These are phyloP conservation scores for Periparus ater DNA, from an alignment of 2,797 vertebrate species.

Conservation along the genomic window DNA sequence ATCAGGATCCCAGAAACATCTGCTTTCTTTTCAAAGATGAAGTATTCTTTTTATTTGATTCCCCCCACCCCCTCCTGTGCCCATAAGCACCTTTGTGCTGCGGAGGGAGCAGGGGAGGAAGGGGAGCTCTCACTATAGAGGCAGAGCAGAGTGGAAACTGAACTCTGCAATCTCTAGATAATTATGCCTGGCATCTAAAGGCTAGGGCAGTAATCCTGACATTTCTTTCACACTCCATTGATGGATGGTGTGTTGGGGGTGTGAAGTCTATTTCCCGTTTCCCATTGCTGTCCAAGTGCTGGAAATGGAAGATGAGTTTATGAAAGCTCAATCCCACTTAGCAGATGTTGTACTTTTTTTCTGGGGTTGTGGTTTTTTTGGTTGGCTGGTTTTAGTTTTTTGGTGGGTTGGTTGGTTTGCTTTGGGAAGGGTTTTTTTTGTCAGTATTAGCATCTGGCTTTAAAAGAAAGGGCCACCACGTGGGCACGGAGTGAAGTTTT, in stretches of 20 bases:
- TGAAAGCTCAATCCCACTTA: conserved; percentile 32
- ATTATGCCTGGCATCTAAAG: conserved; percentile 42
- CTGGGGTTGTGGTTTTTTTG: not conserved
- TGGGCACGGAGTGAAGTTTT: not conserved
- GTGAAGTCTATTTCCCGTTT: conserved; percentile 51
- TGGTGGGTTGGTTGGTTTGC: not conserved
- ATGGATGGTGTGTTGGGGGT: conserved; percentile 16
- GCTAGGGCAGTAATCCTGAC: conserved; percentile 26
- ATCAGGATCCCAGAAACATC: conserved; percentile 43
- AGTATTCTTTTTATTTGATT: not conserved
- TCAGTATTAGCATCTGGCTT: not conserved
- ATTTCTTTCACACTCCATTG: conserved; percentile 57
- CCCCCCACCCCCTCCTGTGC: not conserved
- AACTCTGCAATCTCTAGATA: conserved; percentile 31
- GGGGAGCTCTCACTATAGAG: not conserved
- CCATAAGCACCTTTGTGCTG: not conserved
- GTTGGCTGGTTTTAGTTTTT: not conserved
- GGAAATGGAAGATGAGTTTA: conserved; percentile 41
- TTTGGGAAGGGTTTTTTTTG: not conserved
- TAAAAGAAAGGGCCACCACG: not conserved
- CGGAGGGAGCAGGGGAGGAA: not conserved
- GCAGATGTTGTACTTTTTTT: conserved; percentile 22
- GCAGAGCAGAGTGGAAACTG: conserved; percentile 6
- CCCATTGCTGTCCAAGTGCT: conserved; percentile 43
- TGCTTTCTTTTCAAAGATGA: conserved; percentile 48